Conservation (phyloP, 23 tunicate species). For the Ciona savignyi region DNA sequence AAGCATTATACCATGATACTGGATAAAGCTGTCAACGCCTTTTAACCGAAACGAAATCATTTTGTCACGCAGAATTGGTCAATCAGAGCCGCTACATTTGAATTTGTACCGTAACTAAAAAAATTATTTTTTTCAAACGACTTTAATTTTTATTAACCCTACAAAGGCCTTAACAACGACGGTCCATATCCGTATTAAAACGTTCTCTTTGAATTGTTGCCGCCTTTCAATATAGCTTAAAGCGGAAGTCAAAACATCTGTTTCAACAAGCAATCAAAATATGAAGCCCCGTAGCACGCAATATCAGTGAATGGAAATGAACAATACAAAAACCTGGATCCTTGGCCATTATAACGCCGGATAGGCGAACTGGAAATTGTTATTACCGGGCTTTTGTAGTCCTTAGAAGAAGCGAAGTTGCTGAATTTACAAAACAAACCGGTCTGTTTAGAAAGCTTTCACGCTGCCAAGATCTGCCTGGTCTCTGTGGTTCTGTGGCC, state of each 20-base stretch:
- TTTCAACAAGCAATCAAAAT: background rate
- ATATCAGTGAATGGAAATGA: background rate
- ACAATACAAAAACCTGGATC: background rate
- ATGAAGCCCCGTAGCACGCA: background rate
- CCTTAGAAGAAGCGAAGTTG: background rate
- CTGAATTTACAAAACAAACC: background rate
- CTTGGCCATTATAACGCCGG: background rate
- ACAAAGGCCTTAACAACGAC: no score
- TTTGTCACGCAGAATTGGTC: background rate
- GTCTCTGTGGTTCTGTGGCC: background rate
- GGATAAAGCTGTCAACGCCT: background rate
- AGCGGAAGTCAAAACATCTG: background rate
- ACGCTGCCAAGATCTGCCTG: no score
- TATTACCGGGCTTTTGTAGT: background rate
- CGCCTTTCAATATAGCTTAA: background rate
- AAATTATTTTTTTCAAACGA: no score
- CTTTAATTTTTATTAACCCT: no score
- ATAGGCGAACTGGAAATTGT: background rate
- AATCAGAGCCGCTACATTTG: no score
- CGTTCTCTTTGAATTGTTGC: no score
- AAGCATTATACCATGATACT: background rate
- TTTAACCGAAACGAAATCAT: background rate
- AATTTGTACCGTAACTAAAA: no score
- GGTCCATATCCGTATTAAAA: no score
- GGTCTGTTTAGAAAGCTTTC: background rate